Evolutionary conservation across 2,888 invertebrate genomes (phyloP).

Genomic region (Ceriagrion tenellum): DNA sequence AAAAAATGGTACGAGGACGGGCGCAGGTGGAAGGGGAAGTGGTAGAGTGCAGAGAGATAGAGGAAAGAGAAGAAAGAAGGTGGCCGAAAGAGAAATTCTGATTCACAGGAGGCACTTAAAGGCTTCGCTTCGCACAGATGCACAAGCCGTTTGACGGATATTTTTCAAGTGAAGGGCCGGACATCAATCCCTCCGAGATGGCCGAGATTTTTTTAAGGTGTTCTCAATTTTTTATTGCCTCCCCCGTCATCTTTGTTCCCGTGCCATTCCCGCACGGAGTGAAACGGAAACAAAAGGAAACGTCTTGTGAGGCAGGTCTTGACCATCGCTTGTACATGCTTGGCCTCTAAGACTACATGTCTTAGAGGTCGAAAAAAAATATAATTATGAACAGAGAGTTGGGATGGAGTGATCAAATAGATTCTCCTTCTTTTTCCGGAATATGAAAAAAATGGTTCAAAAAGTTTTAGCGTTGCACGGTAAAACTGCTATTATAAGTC

Average conservation of each 20-base stretch:
- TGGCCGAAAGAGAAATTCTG: not conserved
- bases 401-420: too few relatives aligned
- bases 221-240: not conserved
- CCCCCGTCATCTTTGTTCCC: not conserved
- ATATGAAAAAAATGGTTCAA: too few relatives aligned
- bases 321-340: too few relatives aligned
- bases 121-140: not conserved
- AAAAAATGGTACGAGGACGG: not conserved
- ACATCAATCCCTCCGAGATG: not conserved
- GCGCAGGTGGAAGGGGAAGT: not conserved
- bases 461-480: too few relatives aligned
- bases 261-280: not conserved
- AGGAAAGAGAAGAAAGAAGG: not conserved
- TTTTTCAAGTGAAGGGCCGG: not conserved
- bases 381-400: too few relatives aligned
- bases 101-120: not conserved
- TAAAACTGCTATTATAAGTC: too few relatives aligned
- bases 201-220: not conserved
- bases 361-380: too few relatives aligned
- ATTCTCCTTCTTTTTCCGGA: too few relatives aligned
- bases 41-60: not conserved
- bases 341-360: too few relatives aligned
- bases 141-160: conserved; percentile 8
- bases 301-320: too few relatives aligned
- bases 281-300: not conserved